These are phyloP conservation scores for Rana temporaria DNA, from an alignment of 2,113 vertebrate species.

Conservation along the genomic window DNA sequence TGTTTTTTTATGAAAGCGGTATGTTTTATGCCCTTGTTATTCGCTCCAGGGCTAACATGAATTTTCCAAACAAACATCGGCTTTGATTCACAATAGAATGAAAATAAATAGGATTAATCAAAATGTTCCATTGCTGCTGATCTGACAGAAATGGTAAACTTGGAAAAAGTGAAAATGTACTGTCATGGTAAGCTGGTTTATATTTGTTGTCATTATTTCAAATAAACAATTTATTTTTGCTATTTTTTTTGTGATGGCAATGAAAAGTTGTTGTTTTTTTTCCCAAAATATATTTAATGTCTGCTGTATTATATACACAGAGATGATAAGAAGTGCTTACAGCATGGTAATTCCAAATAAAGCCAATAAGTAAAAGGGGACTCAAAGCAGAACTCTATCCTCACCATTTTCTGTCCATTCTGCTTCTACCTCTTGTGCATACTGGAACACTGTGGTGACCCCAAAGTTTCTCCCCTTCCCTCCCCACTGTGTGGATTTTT, in stretches of 20 bases:
- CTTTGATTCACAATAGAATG: slow-evolving; percentile 44
- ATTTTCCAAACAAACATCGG: slow-evolving; percentile 41
- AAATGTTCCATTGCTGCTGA: slow-evolving; percentile 46
- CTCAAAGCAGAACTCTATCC: neutral
- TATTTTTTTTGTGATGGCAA: slow-evolving; percentile 14
- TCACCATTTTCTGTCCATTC: no score
- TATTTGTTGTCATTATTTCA: slow-evolving; percentile 27
- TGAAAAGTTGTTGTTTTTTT: neutral
- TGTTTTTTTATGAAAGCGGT: slow-evolving; percentile 20
- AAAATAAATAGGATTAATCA: slow-evolving; percentile 52
- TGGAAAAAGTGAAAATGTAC: slow-evolving; percentile 20
- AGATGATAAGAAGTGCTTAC: neutral
- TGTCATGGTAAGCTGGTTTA: slow-evolving; percentile 29
- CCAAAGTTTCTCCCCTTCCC: no score
- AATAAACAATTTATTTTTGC: slow-evolving; percentile 42
- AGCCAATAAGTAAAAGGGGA: neutral
- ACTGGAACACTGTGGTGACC: no score
- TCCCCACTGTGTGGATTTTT: no score
- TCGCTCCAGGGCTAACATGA: slow-evolving; percentile 41
- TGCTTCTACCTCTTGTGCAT: no score
- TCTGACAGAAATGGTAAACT: slow-evolving; percentile 21
- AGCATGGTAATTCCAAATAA: neutral
- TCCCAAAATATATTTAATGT: neutral
- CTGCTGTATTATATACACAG: neutral
- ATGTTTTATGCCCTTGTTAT: slow-evolving; percentile 53